A percentile compares a stretch with the other conserved stretches of the same genome.
phyloP scores from a whole-genome alignment of 1,140 invertebrate species.

The Manduca sexta region DNA sequence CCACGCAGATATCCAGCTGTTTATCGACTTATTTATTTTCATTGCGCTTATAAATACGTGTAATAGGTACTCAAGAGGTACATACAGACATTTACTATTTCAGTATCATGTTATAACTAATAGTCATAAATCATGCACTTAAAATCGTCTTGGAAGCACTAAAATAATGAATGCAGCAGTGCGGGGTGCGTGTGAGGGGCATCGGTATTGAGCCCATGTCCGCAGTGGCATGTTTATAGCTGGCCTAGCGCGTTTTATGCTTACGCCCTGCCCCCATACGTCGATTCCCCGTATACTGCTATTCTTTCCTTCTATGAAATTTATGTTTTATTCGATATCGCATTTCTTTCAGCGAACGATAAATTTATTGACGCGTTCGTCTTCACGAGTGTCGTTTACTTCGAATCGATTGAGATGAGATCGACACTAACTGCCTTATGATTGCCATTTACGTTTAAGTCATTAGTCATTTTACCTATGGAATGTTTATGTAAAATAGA shows the following conservation, averaged over 20 bases:
- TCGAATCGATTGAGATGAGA: too few relatives aligned
- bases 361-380: too few relatives aligned
- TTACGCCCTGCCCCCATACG: constrained; percentile 11
- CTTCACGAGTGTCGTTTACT: too few relatives aligned
- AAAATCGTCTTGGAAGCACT: neutral
- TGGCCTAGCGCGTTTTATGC: constrained; percentile 21
- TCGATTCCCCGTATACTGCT: constrained; percentile 17
- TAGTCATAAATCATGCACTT: neutral
- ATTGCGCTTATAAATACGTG: too few relatives aligned
- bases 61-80: too few relatives aligned
- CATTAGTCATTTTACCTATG: too few relatives aligned
- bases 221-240: constrained; percentile 29
- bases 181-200: neutral
- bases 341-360: constrained; percentile 5
- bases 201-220: constrained; percentile 17
- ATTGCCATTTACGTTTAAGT: too few relatives aligned
- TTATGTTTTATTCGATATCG: constrained; percentile 19
- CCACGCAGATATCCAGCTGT: too few relatives aligned
- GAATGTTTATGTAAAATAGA: too few relatives aligned
- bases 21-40: too few relatives aligned
- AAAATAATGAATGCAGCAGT: neutral
- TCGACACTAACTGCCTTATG: too few relatives aligned
- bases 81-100: too few relatives aligned
- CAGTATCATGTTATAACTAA: neutral
- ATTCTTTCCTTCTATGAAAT: constrained; percentile 29